phyloP scores from a whole-genome alignment of 2,113 vertebrate species.

The Rhinichthys klamathensis region DNA sequence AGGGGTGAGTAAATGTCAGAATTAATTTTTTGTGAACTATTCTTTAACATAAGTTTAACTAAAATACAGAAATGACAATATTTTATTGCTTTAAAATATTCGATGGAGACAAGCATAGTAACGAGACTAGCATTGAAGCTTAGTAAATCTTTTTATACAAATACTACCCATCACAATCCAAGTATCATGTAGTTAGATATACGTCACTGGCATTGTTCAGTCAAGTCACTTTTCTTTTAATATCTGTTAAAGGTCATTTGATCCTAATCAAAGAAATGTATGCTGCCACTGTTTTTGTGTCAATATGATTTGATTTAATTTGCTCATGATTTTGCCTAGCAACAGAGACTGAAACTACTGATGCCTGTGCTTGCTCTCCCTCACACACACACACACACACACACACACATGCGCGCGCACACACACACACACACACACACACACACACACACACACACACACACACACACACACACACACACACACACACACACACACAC shows the following conservation, averaged over 20 bases:
- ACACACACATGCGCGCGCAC: conserved; percentile 28
- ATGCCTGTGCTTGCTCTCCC: conserved; percentile 14
- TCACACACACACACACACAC: conserved; percentile 18
- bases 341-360: conserved; percentile 37
- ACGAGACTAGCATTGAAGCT: too few relatives aligned
- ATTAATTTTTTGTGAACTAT: neutral
- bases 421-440: conserved; percentile 39
- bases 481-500: conserved; percentile 17
- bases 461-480: conserved; percentile 36
- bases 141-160: neutral
- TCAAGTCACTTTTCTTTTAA: neutral
- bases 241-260: neutral
- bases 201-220: neutral
- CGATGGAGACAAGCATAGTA: neutral
- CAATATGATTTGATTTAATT: conserved; percentile 29
- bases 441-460: conserved; percentile 20
- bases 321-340: conserved; percentile 48
- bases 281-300: neutral
- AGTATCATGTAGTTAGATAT: neutral
- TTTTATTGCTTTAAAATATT: neutral
- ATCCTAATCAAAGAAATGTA: neutral
- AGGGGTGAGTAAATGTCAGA: neutral
- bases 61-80: neutral
- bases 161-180: neutral
- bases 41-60: neutral